Base-by-base conservation (phyloP, 2,797 vertebrate genomes). In the Hoplostethus mediterraneus region DNA sequence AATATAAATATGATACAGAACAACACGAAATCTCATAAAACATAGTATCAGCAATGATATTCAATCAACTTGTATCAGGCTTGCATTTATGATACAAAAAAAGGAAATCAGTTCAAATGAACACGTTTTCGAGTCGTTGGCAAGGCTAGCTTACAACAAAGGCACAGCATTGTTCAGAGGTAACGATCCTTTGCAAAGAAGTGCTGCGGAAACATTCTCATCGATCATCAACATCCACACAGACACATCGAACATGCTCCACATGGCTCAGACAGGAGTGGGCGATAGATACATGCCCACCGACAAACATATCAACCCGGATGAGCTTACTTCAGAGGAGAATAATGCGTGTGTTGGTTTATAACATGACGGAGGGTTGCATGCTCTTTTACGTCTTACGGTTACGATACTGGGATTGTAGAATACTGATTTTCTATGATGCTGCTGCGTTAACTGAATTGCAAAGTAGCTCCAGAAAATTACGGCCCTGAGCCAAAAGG, bases 121-220 rank as follows among this genome's bases (percentile, higher is more conserved):
- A 59, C 25, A 68, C 53, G 63, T 86, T 88, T 92, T 81, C 60
- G 85, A 92, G 89, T 94, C 83, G 92, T 95, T 95, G 93, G 94
- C 93, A 94, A 95, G 94, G 92, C 94, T 95, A 95, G 94, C 95
- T 90, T 94, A 93, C 94, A 94, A 94, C 93, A 94, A 95, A 95
- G 95, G 95, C 95, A 95, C 95, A 94, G 94, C 93, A 94, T 93
- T 94, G 91, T 94, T 92, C 83, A 92, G 94, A 95, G 94, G 94
- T 95, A 95, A 93, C 56, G 90, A 92, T 94, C 91, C 92, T 94
- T 95, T 94, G 89, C 84, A 85, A 93, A 95, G 90, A 94, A 92
- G 91, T 89, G 90, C 90, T 90, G 90, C 87, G 74, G 90, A 75
- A 57, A 91, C 92, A 90, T 90, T 88, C 89, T 80, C 84, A 83